Evolutionary conservation across 1,140 invertebrate species (phyloP).

Genomic region (Drosophila simulans): DNA sequence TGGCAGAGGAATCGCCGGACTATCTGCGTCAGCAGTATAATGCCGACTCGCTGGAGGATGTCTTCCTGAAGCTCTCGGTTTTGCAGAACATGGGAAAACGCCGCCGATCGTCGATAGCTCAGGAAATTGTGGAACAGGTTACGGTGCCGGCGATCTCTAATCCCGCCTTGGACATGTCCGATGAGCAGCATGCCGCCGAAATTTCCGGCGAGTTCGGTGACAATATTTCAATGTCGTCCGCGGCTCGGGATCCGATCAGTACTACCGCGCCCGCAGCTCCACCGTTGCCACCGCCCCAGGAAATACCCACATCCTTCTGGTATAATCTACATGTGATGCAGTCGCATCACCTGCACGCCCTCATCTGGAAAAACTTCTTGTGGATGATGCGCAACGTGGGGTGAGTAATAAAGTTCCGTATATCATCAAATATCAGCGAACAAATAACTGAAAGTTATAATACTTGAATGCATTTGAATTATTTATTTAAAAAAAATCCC

Average conservation of each 20-base stretch:
- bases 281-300: conserved; percentile 87
- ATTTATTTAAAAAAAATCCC: too few relatives aligned
- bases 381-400: conserved; percentile 96
- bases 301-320: conserved; percentile 84
- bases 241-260: conserved; percentile 86
- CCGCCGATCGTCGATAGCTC: conserved; percentile 90
- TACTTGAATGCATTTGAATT: too few relatives aligned
- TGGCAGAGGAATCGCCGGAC: conserved; percentile 95
- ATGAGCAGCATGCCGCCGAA: conserved; percentile 89
- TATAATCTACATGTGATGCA: conserved; percentile 89
- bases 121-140: conserved; percentile 89
- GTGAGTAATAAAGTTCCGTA: conserved; percentile 85
- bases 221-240: conserved; percentile 90
- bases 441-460: too few relatives aligned
- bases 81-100: conserved; percentile 92
- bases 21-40: conserved; percentile 91
- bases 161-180: conserved; percentile 86
- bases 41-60: conserved; percentile 93
- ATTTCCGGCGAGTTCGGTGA: conserved; percentile 94
- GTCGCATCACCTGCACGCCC: conserved; percentile 90
- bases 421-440: too few relatives aligned
- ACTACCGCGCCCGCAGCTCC: conserved; percentile 85
- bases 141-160: conserved; percentile 87
- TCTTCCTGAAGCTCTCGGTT: conserved; percentile 96
- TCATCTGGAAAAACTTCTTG: conserved; percentile 96